Conservation (phyloP, 35 echinoderm and acorn worm genomes). For the Patiria miniata region DNA sequence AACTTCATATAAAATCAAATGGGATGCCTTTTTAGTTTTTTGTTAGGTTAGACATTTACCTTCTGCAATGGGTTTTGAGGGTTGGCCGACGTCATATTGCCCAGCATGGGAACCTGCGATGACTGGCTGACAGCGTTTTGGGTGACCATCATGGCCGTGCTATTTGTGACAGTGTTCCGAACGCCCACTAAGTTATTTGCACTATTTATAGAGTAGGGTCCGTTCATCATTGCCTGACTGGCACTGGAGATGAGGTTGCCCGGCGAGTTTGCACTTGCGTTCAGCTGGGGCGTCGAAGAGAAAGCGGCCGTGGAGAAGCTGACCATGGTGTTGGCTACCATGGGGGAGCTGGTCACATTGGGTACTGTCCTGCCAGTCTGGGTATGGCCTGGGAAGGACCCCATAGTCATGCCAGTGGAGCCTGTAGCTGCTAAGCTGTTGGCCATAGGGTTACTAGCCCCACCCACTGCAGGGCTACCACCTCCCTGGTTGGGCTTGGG, state of each 20-base stretch:
- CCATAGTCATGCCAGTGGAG: conserved; percentile 52
- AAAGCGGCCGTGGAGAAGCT: conserved; percentile 9
- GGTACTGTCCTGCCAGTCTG: conserved; percentile 20
- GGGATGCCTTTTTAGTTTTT: no score
- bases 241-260: conserved; percentile 16
- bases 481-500: conserved; percentile 76
- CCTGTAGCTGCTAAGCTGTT: conserved; percentile 52
- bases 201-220: conserved; percentile 44
- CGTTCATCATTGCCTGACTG: conserved; percentile 67
- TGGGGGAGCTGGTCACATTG: neutral
- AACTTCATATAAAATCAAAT: no score
- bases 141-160: conserved; percentile 5
- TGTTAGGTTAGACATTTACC: neutral
- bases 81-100: conserved; percentile 4
- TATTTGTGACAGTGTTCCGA: conserved; percentile 27
- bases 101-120: conserved; percentile 2
- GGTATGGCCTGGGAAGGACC: conserved; percentile 5
- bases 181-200: conserved; percentile 13
- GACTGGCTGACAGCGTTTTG: conserved; percentile 1
- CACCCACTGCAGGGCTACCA: neutral
- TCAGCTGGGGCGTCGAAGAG: conserved; percentile 2
- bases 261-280: neutral
- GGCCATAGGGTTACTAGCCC: neutral
- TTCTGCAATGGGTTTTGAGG: conserved; percentile 14
- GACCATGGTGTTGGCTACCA: neutral